Percentiles rank a stretch among this genome's conserved stretches.
Evolutionary conservation across 2,888 invertebrate species (phyloP).

Genomic region (Scaeva pyrastri): DNA sequence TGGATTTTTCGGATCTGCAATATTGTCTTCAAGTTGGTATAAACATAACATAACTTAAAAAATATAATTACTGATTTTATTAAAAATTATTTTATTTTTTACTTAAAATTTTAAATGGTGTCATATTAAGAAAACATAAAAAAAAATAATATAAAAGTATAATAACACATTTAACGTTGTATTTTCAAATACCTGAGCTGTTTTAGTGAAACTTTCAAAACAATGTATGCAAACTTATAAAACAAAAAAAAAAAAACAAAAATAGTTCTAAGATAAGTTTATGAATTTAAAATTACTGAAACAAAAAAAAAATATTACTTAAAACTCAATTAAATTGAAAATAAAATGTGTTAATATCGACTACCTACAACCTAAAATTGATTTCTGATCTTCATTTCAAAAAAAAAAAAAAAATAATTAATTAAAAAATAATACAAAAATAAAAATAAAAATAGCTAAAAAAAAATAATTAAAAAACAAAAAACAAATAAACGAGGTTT

Average conservation of each 20-base stretch:
- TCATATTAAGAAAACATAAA: slow-evolving; percentile 26
- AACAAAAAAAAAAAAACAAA: slow-evolving; percentile 9
- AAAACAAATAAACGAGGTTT: slow-evolving; percentile 36
- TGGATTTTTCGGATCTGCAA: slow-evolving; percentile 37
- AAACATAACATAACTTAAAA: background rate
- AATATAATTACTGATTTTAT: no score
- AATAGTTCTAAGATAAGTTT: slow-evolving; percentile 56
- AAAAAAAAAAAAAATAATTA: slow-evolving; percentile 7
- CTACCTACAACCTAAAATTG: slow-evolving; percentile 33
- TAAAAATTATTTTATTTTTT: slow-evolving; percentile 39
- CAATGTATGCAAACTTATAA: slow-evolving; percentile 32
- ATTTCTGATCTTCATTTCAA: slow-evolving; percentile 39
- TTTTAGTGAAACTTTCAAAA: slow-evolving; percentile 53
- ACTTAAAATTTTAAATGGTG: slow-evolving; percentile 38
- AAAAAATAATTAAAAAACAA: no score
- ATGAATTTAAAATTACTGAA: slow-evolving; percentile 57
- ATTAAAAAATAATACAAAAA: background rate
- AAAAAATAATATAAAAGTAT: slow-evolving; percentile 5
- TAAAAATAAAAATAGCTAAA: background rate
- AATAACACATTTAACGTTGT: slow-evolving; percentile 49
- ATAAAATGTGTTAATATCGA: slow-evolving; percentile 68
- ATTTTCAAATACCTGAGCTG: slow-evolving; percentile 59
- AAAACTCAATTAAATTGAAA: slow-evolving; percentile 70
- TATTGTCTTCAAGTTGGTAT: slow-evolving; percentile 48
- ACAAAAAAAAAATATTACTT: slow-evolving; percentile 50